Evolutionary conservation across 2,888 invertebrate species (phyloP).

Genomic region (Cosmopolites sordidus): DNA sequence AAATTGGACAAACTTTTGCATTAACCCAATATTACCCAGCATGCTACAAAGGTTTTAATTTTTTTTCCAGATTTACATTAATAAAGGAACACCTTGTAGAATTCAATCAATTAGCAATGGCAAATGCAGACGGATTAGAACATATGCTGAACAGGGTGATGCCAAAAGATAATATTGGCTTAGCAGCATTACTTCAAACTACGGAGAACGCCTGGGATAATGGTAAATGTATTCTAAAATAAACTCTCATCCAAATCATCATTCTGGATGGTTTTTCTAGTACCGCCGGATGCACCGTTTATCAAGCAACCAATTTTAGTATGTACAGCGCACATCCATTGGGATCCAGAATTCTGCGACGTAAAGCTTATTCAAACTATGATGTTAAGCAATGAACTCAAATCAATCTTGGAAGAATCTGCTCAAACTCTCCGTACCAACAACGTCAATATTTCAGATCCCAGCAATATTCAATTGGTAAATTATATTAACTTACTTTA

Average conservation of each 20-base stretch:
- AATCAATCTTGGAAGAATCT: conserved; percentile 81
- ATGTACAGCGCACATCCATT: conserved; percentile 98
- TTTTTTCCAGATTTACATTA: conserved; percentile 74
- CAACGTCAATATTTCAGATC: conserved; percentile 61
- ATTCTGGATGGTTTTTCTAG: conserved; percentile 28
- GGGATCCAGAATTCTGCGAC: conserved; percentile 99
- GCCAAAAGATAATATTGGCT: conserved; percentile 98
- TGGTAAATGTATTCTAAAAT: too few species aligned
- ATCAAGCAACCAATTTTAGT: conserved; percentile 84
- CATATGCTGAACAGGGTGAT: conserved; percentile 98
- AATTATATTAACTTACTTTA: too few species aligned
- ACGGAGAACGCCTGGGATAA: conserved; percentile 93
- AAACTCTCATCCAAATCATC: neutral
- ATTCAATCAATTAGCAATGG: conserved; percentile 98
- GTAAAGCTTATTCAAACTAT: conserved; percentile 99
- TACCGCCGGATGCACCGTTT: conserved; percentile 69
- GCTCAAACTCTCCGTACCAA: conserved; percentile 68
- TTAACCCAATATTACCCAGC: too few species aligned
- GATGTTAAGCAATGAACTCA: conserved; percentile 95
- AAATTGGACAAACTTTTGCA: too few species aligned
- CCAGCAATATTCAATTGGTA: conserved; percentile 75
- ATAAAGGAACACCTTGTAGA: conserved; percentile 96
- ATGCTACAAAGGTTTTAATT: too few species aligned
- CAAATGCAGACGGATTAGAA: conserved; percentile 95
- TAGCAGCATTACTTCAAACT: conserved; percentile 91